Percentiles rank a stretch among this genome's conserved stretches.
phyloP scores from a whole-genome alignment of 2,113 vertebrate genomes.

The Prionailurus bengalensis region DNA sequence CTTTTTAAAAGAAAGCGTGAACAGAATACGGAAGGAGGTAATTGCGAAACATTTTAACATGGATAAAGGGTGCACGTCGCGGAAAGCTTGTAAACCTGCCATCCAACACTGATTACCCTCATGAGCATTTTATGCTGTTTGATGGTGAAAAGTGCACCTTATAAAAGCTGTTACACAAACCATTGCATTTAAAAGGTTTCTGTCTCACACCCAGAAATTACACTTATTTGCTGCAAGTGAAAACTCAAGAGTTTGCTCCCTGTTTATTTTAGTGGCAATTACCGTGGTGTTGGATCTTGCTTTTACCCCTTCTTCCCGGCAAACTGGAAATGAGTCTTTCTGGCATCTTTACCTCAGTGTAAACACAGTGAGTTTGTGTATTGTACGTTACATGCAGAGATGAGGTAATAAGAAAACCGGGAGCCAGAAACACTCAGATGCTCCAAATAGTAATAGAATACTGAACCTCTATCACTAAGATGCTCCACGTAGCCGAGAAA shows the following conservation, averaged over 20 bases:
- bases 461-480: background rate
- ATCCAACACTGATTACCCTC: constrained; percentile 71
- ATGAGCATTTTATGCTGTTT: constrained; percentile 71
- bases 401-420: constrained; percentile 40
- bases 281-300: constrained; percentile 54
- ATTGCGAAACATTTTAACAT: constrained; percentile 71
- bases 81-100: constrained; percentile 76
- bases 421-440: background rate
- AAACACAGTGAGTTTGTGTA: constrained; percentile 45
- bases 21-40: constrained; percentile 43
- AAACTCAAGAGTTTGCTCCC: constrained; percentile 64
- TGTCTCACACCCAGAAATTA: constrained; percentile 77
- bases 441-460: constrained; percentile 14
- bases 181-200: constrained; percentile 81
- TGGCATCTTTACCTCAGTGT: constrained; percentile 58
- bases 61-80: constrained; percentile 66
- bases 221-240: constrained; percentile 71
- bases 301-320: background rate
- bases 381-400: background rate
- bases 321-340: constrained; percentile 67
- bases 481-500: background rate
- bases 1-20: constrained; percentile 18
- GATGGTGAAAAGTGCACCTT: constrained; percentile 76
- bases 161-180: constrained; percentile 79
- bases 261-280: constrained; percentile 74